These are phyloP conservation scores for Anniella stebbinsi DNA, from an alignment of 2,797 vertebrate species.

Conservation along the genomic window DNA sequence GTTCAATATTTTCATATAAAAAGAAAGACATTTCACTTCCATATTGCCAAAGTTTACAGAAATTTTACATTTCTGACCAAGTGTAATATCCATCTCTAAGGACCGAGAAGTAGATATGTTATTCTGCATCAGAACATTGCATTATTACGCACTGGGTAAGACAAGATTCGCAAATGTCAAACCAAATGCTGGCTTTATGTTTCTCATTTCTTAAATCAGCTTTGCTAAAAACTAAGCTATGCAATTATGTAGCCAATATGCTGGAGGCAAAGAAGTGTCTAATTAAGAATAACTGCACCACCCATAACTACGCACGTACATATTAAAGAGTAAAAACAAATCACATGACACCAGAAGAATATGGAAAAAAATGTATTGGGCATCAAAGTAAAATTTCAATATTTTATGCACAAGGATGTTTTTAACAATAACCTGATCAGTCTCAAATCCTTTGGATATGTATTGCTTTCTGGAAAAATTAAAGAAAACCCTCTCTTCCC, in stretches of 20 bases:
- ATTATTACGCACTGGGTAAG: neutral
- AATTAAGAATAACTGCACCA: slow-evolving; percentile 21
- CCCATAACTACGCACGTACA: neutral
- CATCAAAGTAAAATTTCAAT: neutral
- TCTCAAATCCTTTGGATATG: neutral
- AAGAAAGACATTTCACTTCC: neutral
- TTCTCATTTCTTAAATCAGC: neutral
- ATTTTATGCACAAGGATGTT: neutral
- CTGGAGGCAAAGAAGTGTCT: slow-evolving; percentile 6
- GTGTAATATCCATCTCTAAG: neutral
- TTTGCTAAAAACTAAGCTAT: neutral
- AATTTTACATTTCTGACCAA: neutral
- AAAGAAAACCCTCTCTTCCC: neutral
- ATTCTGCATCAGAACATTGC: no score
- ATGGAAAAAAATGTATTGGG: neutral
- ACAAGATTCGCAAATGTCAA: neutral
- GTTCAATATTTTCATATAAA: neutral
- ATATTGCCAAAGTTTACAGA: neutral
- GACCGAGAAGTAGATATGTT: neutral
- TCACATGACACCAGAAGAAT: neutral
- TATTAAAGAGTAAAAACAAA: neutral
- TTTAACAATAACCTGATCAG: neutral
- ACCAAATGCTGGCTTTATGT: neutral
- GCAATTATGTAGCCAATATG: slow-evolving; percentile 5
- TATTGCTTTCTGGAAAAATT: neutral